Evolutionary conservation across 2,797 vertebrate genomes (phyloP).

Genomic region (Hippocampus kuda): DNA sequence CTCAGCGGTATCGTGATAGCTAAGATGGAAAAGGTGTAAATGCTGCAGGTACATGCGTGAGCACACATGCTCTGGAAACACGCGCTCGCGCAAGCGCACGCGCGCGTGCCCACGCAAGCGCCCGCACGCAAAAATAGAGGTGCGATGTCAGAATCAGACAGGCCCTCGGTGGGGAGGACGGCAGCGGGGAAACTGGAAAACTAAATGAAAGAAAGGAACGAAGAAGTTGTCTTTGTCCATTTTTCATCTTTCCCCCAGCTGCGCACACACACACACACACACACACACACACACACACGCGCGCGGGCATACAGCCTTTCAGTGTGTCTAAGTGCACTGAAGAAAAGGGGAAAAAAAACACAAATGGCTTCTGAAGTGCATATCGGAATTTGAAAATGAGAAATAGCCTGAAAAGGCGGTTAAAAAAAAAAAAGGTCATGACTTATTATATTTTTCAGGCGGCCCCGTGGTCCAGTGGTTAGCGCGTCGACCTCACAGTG

Average conservation of each 20-base stretch:
- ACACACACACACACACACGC: not conserved
- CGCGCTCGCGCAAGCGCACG: too few relatives aligned
- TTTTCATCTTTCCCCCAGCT: not conserved
- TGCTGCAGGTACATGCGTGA: not conserved
- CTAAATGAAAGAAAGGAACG: not conserved
- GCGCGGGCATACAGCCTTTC: too few relatives aligned
- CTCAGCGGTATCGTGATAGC: conserved; percentile 43
- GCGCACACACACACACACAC: not conserved
- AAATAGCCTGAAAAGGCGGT: not conserved
- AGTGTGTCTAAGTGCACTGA: not conserved
- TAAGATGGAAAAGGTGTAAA: conserved; percentile 18
- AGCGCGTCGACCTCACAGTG: too few relatives aligned
- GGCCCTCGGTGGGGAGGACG: conserved; percentile 6
- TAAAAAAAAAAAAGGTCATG: not conserved
- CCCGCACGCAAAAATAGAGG: not conserved
- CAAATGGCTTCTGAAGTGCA: conserved; percentile 1
- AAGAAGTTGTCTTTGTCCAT: conserved; percentile 3
- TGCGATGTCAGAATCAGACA: not conserved
- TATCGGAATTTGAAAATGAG: not conserved
- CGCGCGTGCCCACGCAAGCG: too few relatives aligned
- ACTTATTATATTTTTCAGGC: not conserved
- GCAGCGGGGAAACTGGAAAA: conserved; percentile 7
- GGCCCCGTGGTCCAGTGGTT: too few relatives aligned
- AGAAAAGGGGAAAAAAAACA: not conserved
- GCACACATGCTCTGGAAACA: not conserved